phyloP scores from a whole-genome alignment of 2,888 invertebrate genomes.

The Malacosoma neustria region DNA sequence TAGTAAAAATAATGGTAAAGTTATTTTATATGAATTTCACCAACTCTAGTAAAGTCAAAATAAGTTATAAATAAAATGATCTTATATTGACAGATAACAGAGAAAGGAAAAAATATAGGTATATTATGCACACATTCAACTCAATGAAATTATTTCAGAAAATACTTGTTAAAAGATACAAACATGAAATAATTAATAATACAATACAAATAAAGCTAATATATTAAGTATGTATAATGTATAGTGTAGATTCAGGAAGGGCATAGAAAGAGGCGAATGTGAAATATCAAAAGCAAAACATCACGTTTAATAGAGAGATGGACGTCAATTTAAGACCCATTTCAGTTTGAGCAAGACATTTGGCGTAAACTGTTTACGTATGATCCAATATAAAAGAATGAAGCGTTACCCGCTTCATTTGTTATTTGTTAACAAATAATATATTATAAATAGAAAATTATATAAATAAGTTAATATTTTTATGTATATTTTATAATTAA shows the following conservation, averaged over 20 bases:
- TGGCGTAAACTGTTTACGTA: constrained; percentile 12
- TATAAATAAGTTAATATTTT: too few relatives aligned
- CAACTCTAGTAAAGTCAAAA: too few relatives aligned
- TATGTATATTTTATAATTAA: too few relatives aligned
- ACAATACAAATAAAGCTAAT: constrained; percentile 1
- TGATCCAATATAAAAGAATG: constrained; percentile 8
- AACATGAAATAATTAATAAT: background rate
- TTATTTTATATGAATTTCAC: background rate
- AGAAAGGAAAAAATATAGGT: background rate
- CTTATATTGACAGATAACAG: too few relatives aligned
- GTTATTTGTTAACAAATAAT: too few relatives aligned
- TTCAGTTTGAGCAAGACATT: constrained; percentile 29
- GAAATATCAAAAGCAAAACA: constrained; percentile 39
- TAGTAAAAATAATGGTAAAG: background rate
- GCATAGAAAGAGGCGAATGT: constrained; percentile 25
- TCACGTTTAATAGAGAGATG: constrained; percentile 39
- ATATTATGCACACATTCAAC: background rate
- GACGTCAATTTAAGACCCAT: constrained; percentile 47
- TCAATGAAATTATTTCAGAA: background rate
- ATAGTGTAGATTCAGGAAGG: too few relatives aligned
- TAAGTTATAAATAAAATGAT: too few relatives aligned
- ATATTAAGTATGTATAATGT: too few relatives aligned
- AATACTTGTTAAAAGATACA: background rate
- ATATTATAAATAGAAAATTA: too few relatives aligned
- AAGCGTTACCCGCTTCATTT: too few relatives aligned